A percentile compares a stretch with the other conserved stretches of the same genome.
These are phyloP conservation scores for Bombus balteatus DNA, from an alignment of 1,140 invertebrate species.

Conservation along the genomic window DNA sequence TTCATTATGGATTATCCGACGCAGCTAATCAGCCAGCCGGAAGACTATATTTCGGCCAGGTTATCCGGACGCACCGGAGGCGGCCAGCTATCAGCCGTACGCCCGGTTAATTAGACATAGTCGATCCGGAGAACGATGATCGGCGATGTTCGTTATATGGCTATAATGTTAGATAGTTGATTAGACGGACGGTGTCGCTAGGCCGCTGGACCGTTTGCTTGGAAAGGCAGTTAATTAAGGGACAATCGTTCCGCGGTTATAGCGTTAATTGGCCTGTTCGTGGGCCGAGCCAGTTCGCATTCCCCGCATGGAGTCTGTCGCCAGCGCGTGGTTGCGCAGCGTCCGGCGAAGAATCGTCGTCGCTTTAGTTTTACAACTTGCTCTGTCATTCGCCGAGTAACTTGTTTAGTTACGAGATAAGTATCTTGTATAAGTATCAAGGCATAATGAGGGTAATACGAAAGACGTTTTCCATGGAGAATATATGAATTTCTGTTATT, in stretches of 20 bases:
- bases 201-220: neutral
- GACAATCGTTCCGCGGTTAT: neutral
- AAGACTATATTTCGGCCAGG: conserved; percentile 21
- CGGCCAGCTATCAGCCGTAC: neutral
- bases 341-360: no score
- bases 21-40: conserved; percentile 5
- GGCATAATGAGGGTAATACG: rapidly evolving
- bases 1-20: conserved; percentile 47
- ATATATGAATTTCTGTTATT: no score
- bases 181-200: neutral
- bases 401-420: no score
- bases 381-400: no score
- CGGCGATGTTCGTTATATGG: neutral
- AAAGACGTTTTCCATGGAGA: no score
- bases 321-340: no score
- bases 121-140: neutral
- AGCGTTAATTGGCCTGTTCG: neutral
- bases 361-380: no score
- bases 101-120: neutral
- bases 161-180: conserved; percentile 1
- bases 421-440: no score
- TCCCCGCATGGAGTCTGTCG: no score
- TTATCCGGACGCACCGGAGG: neutral
- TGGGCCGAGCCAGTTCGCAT: rapidly evolving
- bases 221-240: neutral